A percentile compares a stretch with the other conserved stretches of the same genome.
These are phyloP conservation scores for Sepioteuthis lessoniana DNA, from an alignment of 2,888 invertebrate species.

Conservation along the genomic window DNA sequence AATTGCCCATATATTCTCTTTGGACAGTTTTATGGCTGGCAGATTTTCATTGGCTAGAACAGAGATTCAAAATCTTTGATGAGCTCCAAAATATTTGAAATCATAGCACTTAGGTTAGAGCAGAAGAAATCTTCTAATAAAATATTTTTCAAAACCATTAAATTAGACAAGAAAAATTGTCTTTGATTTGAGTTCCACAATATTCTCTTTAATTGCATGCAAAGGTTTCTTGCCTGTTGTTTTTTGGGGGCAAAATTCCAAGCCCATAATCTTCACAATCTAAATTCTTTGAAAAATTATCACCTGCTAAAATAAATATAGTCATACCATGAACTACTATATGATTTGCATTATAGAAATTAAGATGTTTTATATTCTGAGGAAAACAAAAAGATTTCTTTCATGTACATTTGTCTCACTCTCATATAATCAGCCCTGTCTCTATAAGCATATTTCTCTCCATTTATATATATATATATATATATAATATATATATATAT, in stretches of 20 bases:
- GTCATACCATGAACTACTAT: neutral
- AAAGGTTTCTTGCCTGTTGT: neutral
- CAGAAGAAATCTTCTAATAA: neutral
- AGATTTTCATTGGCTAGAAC: neutral
- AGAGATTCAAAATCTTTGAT: neutral
- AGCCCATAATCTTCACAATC: no score
- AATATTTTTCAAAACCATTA: neutral
- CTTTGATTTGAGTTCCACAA: no score
- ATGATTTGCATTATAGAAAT: neutral
- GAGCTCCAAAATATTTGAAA: neutral
- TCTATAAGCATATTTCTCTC: neutral
- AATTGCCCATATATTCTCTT: neutral
- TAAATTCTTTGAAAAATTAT: neutral
- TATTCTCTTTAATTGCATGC: neutral
- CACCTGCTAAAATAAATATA: no score
- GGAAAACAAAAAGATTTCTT: neutral
- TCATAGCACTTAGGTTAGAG: neutral
- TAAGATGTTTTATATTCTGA: neutral
- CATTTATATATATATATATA: neutral
- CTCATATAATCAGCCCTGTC: neutral
- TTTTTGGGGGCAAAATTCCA: neutral
- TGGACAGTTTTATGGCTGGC: constrained; percentile 21
- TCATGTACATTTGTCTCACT: neutral
- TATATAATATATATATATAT: neutral
- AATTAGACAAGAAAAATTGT: neutral